Evolutionary conservation across 2,113 vertebrate species (phyloP).

Genomic region (Ramphastos sulfuratus): DNA sequence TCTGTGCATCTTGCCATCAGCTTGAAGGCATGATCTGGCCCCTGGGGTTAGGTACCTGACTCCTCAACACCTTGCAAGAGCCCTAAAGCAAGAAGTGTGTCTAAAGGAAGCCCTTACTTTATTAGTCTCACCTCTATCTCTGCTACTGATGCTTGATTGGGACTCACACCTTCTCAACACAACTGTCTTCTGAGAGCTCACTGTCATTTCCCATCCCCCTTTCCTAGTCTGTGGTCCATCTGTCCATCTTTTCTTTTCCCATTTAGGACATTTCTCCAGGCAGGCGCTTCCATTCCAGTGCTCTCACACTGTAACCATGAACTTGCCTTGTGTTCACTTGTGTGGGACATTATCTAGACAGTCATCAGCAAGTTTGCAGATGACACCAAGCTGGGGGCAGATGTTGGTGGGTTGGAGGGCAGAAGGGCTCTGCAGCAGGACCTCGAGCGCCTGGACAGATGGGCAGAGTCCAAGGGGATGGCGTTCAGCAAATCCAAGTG

Average conservation of each 20-base stretch:
- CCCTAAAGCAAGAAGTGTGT: not conserved
- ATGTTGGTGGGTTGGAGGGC: too few species aligned
- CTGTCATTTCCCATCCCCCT: not conserved
- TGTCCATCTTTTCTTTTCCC: not conserved
- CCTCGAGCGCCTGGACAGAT: too few species aligned
- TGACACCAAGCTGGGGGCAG: too few species aligned
- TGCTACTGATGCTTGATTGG: not conserved
- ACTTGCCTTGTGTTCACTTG: rapidly evolving
- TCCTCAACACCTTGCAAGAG: not conserved
- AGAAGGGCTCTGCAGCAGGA: too few species aligned
- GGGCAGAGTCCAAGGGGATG: too few species aligned
- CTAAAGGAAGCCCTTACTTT: not conserved
- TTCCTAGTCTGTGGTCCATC: too few species aligned
- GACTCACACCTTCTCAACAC: not conserved
- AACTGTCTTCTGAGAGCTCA: not conserved
- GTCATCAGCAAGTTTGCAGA: too few species aligned
- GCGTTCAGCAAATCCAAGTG: too few species aligned
- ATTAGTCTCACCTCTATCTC: not conserved
- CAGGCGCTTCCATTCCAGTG: not conserved
- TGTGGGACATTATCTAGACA: not conserved
- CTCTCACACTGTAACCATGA: not conserved
- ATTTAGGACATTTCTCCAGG: not conserved
- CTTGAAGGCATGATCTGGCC: not conserved
- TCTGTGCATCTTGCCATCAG: not conserved
- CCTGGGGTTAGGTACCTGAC: not conserved